These are phyloP conservation scores for Dolomedes plantarius DNA, from an alignment of 2,888 invertebrate species.

Conservation along the genomic window DNA sequence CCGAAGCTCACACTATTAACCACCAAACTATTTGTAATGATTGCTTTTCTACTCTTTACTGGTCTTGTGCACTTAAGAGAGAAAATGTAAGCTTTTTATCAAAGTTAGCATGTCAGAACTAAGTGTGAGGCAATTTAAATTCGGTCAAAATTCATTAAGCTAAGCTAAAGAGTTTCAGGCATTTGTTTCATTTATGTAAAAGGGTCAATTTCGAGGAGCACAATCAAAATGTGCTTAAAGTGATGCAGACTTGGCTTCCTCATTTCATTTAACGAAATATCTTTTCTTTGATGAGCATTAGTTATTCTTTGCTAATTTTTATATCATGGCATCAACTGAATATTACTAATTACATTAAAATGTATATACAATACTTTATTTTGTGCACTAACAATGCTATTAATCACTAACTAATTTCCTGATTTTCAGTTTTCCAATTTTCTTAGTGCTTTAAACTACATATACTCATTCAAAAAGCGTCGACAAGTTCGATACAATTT, in stretches of 20 bases:
- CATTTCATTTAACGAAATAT: too few species aligned
- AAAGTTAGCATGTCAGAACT: not conserved
- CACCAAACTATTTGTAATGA: not conserved
- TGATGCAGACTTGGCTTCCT: not conserved
- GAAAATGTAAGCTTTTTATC: conserved; percentile 21
- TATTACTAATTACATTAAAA: too few species aligned
- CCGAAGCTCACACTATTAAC: not conserved
- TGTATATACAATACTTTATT: too few species aligned
- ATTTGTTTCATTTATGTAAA: not conserved
- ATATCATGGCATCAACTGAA: too few species aligned
- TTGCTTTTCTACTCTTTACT: not conserved
- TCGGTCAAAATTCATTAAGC: not conserved
- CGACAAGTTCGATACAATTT: too few species aligned
- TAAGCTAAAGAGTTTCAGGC: not conserved
- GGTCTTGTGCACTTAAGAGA: not conserved
- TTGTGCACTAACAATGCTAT: too few species aligned
- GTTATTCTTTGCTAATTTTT: too few species aligned
- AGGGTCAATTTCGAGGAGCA: not conserved
- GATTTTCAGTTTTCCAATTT: too few species aligned
- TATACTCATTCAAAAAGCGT: too few species aligned
- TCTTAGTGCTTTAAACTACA: too few species aligned
- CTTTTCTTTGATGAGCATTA: too few species aligned
- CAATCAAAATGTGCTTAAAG: not conserved
- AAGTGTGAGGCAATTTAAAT: not conserved
- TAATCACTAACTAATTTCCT: too few species aligned